Evolutionary conservation across 2,797 vertebrate genomes (phyloP), one percentile per base, ranked within the genome.

Genomic region (Eupleurogrammus muticus): DNA sequence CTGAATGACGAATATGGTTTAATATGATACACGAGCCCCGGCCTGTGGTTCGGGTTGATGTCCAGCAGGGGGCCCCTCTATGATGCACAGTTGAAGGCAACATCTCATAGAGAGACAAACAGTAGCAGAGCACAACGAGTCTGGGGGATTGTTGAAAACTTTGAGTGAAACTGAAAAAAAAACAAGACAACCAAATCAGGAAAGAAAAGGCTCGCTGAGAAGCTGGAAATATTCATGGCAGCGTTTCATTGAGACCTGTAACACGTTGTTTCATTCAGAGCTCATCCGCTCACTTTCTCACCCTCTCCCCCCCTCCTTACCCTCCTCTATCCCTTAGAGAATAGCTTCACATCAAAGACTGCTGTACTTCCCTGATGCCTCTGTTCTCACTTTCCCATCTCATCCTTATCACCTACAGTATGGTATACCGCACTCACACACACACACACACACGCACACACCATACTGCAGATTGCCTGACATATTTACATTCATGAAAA

Each of bases 301-400:
- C 65, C 24, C 68, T 46, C 42, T 70, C 5, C 64, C 23, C 12
- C 21, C 52, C 60, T 60, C 17, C 6, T 9, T 23, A 20, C 66
- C 66, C 14, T 35, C 53, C 69, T 77, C 34, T 46, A 1, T 48
- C 61, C 84, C 69, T 71, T 48, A 40, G 87, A 86, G 85, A 89
- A 84, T 69, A 81, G 51, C 63, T 77, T 80, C 60, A 83, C 84
- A 91, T 88, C 81, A 90, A 86, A 87, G 79, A 71, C 73, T 75
- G 80, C 83, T 85, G 70, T 75, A 69, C 81, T 77, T 80, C 71
- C 69, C 64, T 60, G 36, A 78, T 67, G 77, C 55, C 24, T 35
- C 61, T 34, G 49, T 67, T 77, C 70, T 65, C 73, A 42, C 60
- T 57, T 50, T 34, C 40, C 24, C n/a, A 6, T 53, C 53, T 52